Percentiles rank a stretch among this genome's conserved stretches.
Evolutionary conservation across 2,888 invertebrate species (phyloP).

Genomic region (Patella caerulea): DNA sequence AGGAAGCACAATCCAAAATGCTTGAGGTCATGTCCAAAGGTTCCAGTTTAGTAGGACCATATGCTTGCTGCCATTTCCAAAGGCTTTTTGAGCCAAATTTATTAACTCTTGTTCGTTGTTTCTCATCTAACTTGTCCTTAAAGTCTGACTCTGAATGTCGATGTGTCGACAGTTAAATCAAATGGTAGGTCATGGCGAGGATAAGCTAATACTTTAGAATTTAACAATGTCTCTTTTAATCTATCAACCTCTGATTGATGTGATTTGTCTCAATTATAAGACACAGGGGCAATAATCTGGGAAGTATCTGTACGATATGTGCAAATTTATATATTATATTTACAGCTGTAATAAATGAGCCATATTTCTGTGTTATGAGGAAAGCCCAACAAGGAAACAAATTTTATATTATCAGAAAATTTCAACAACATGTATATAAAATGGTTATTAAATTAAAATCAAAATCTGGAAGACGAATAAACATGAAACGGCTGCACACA

Average conservation of each 20-base stretch:
- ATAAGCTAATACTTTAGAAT: slow-evolving; percentile 23
- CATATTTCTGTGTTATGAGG: no score
- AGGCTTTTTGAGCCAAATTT: slow-evolving; percentile 2
- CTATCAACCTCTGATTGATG: slow-evolving; percentile 11
- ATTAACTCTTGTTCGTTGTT: neutral
- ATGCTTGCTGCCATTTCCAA: neutral
- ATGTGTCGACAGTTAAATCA: slow-evolving; percentile 22
- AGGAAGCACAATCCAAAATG: slow-evolving; percentile 19
- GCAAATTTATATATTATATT: no score
- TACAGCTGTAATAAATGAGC: no score
- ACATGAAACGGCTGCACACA: no score
- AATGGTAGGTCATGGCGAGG: slow-evolving; percentile 25
- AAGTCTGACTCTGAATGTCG: slow-evolving; percentile 9
- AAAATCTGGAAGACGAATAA: no score
- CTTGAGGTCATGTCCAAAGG: slow-evolving; percentile 17
- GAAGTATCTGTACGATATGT: no score
- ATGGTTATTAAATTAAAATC: no score
- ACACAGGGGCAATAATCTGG: no score
- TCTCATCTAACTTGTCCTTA: no score
- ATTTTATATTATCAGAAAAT: no score
- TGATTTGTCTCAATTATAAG: slow-evolving; percentile 19
- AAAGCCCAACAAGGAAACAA: no score
- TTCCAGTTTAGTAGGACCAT: slow-evolving; percentile 26
- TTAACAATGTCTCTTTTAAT: slow-evolving; percentile 14
- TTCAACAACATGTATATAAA: no score